These are phyloP conservation scores for Euphydryas editha DNA, from an alignment of 2,888 invertebrate species.

Conservation along the genomic window DNA sequence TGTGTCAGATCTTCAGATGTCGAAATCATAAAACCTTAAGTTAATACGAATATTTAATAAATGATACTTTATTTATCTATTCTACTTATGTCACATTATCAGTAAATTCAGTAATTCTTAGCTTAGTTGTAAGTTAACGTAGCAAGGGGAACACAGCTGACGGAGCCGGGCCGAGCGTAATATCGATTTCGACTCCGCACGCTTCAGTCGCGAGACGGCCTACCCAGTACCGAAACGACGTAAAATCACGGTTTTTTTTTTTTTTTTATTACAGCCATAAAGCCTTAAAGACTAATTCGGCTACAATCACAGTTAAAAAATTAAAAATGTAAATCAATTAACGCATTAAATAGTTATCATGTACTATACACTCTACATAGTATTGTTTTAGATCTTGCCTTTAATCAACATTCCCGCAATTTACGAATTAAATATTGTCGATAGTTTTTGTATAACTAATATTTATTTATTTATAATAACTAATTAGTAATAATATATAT, in stretches of 20 bases:
- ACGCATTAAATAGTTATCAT: background rate
- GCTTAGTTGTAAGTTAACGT: constrained; percentile 13
- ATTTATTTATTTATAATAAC: too few relatives aligned
- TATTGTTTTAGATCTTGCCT: too few relatives aligned
- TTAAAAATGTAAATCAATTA: constrained; percentile 27
- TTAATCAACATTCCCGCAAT: too few relatives aligned
- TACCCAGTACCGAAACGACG: constrained; percentile 20
- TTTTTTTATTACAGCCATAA: too few relatives aligned
- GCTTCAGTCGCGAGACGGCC: constrained; percentile 21
- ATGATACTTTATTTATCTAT: too few relatives aligned
- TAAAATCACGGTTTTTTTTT: constrained; percentile 21
- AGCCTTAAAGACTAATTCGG: too few relatives aligned
- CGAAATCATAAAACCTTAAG: background rate
- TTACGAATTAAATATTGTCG: too few relatives aligned
- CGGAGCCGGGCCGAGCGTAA: constrained; percentile 16
- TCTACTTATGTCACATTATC: background rate
- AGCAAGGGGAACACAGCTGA: constrained; percentile 35
- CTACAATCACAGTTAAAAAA: constrained; percentile 3
- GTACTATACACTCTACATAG: background rate
- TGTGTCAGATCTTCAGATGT: background rate
- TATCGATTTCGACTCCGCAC: constrained; percentile 33
- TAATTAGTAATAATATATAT: too few relatives aligned
- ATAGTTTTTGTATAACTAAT: too few relatives aligned
- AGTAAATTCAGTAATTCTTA: constrained; percentile 6
- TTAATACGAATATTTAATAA: too few relatives aligned